These are phyloP conservation scores for Pachypanchax playfairii DNA, from an alignment of 2,113 vertebrate species.

Conservation along the genomic window DNA sequence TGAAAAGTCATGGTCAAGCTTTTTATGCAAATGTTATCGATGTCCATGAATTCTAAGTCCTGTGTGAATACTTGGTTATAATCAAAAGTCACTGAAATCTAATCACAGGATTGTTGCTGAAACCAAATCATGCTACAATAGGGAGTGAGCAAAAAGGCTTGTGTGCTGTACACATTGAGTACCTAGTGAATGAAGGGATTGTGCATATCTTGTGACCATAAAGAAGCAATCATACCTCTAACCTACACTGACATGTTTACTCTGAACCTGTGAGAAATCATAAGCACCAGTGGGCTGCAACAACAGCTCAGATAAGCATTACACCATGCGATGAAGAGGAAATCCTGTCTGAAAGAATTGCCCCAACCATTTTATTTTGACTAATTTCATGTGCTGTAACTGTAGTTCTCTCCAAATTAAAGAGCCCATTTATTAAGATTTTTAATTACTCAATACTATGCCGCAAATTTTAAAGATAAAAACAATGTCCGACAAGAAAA, in stretches of 20 bases:
- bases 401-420: conserved; percentile 16
- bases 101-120: conserved; percentile 38
- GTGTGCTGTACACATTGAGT: conserved; percentile 5
- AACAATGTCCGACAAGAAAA: conserved; percentile 30
- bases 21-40: conserved; percentile 30
- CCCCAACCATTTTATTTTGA: background rate
- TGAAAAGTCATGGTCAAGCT: conserved; percentile 6
- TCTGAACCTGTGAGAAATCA: conserved; percentile 29
- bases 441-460: conserved; percentile 19
- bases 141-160: conserved; percentile 13
- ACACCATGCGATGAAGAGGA: conserved; percentile 22
- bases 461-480: conserved; percentile 14
- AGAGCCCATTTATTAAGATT: background rate
- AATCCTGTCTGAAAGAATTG: conserved; percentile 13
- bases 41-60: conserved; percentile 22
- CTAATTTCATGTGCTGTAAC: conserved; percentile 11
- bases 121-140: conserved; percentile 29
- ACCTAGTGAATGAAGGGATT: conserved; percentile 32
- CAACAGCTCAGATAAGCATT: conserved; percentile 18
- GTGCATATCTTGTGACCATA: conserved; percentile 38
- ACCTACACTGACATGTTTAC: conserved; percentile 56
- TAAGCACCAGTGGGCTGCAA: conserved; percentile 14
- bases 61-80: conserved; percentile 40
- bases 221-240: conserved; percentile 36
- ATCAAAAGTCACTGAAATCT: conserved; percentile 37